A percentile compares a stretch with the other conserved stretches of the same genome.
These are phyloP conservation scores for Pseudococcus longispinus DNA, from an alignment of 2,888 invertebrate genomes.

Conservation along the genomic window DNA sequence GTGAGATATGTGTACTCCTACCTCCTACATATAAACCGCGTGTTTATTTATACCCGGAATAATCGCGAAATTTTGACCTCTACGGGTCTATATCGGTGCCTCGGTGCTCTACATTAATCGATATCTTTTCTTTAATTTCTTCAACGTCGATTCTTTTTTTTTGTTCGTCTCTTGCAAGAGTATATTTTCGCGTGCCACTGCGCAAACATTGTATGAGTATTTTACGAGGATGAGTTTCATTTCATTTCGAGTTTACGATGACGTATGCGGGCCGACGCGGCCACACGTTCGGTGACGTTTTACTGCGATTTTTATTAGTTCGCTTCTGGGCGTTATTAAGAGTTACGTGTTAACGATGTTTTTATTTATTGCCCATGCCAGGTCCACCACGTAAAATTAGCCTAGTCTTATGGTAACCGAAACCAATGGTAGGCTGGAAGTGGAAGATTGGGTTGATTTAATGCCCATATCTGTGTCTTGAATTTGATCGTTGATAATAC, in stretches of 20 bases:
- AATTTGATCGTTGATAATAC: background rate
- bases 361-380: background rate
- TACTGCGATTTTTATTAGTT: slow-evolving; percentile 29
- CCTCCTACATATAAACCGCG: background rate
- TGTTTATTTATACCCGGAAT: background rate
- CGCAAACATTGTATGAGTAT: background rate
- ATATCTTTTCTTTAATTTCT: background rate
- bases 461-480: background rate
- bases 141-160: background rate
- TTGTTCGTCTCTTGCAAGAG: background rate
- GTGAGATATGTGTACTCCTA: background rate
- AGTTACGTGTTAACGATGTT: slow-evolving; percentile 1
- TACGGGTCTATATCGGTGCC: background rate
- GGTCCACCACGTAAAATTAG: background rate
- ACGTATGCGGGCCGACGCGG: background rate
- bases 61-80: background rate
- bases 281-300: slow-evolving; percentile 3
- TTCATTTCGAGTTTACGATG: background rate
- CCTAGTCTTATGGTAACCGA: background rate
- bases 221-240: slow-evolving; percentile 5
- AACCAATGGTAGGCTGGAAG: background rate
- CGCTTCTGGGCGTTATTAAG: background rate
- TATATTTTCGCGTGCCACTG: background rate
- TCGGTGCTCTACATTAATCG: background rate
- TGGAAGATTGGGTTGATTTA: background rate